Evolutionary conservation across 2,888 invertebrate genomes (phyloP).

Genomic region (Autographa pulchrina): DNA sequence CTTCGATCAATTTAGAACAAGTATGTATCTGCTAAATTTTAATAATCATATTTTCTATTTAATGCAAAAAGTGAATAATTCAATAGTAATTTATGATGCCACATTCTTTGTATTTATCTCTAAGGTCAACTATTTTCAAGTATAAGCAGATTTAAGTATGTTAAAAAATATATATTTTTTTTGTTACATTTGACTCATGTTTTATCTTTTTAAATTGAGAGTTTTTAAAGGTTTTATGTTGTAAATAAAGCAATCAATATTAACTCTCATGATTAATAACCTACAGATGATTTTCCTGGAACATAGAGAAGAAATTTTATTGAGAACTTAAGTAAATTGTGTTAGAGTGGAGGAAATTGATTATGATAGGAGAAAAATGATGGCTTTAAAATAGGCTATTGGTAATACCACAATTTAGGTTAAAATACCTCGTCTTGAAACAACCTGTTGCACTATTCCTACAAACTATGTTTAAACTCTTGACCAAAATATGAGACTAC

Average conservation of each 20-base stretch:
- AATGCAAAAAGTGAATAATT: too few relatives aligned
- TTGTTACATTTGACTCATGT: not conserved
- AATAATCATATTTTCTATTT: not conserved
- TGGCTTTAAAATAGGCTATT: too few relatives aligned
- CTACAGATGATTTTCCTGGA: too few relatives aligned
- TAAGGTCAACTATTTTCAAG: not conserved
- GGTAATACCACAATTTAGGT: not conserved
- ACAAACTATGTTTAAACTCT: not conserved
- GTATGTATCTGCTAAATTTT: not conserved
- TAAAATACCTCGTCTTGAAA: not conserved
- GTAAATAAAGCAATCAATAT: too few relatives aligned
- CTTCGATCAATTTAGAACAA: not conserved
- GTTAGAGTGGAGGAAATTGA: too few relatives aligned
- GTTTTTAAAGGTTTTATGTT: not conserved
- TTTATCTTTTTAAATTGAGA: not conserved
- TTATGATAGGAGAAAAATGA: too few relatives aligned
- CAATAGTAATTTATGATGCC: too few relatives aligned
- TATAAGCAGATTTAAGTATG: too few relatives aligned
- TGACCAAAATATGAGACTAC: too few relatives aligned
- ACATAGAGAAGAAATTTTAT: too few relatives aligned
- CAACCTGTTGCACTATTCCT: constrained; percentile 4
- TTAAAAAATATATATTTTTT: not conserved
- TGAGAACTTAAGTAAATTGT: too few relatives aligned
- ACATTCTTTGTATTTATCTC: not conserved
- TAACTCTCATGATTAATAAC: too few relatives aligned